These are phyloP conservation scores for Lethocerus indicus DNA, from an alignment of 1,140 invertebrate genomes.

Conservation along the genomic window DNA sequence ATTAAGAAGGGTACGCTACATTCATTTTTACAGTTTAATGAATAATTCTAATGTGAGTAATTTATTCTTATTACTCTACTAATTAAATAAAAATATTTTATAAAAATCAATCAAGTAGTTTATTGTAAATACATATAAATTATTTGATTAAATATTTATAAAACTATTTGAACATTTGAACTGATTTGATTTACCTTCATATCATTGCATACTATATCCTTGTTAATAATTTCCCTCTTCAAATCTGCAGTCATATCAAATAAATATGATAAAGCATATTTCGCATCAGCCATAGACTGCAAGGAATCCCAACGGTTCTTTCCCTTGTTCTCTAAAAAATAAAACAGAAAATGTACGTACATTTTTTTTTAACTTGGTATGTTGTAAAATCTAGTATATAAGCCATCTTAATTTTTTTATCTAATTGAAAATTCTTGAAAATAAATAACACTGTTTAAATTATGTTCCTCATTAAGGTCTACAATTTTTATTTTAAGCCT, in stretches of 20 bases:
- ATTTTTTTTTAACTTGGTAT: constrained; percentile 11
- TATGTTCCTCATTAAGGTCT: too few species aligned
- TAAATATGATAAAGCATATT: constrained; percentile 35
- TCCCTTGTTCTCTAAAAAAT: constrained; percentile 33
- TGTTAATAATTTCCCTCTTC: constrained; percentile 9
- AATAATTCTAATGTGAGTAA: neutral
- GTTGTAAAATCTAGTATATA: too few species aligned
- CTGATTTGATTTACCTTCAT: constrained; percentile 10
- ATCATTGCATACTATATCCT: constrained; percentile 8
- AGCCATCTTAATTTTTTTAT: too few species aligned
- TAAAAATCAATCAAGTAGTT: neutral
- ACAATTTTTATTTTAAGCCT: too few species aligned
- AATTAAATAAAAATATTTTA: neutral
- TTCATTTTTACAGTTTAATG: neutral
- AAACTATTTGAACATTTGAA: neutral
- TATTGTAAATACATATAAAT: neutral
- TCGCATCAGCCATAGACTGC: constrained; percentile 45
- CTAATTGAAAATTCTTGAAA: too few species aligned
- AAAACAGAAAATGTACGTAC: constrained; percentile 6
- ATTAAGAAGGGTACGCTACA: neutral
- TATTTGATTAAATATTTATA: neutral
- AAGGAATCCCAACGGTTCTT: constrained; percentile 41
- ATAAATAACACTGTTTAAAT: too few species aligned
- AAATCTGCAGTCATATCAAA: constrained; percentile 34
- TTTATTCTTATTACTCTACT: neutral